Evolutionary conservation across 1,140 invertebrate species (phyloP).

Genomic region (Diorhabda sublineata): DNA sequence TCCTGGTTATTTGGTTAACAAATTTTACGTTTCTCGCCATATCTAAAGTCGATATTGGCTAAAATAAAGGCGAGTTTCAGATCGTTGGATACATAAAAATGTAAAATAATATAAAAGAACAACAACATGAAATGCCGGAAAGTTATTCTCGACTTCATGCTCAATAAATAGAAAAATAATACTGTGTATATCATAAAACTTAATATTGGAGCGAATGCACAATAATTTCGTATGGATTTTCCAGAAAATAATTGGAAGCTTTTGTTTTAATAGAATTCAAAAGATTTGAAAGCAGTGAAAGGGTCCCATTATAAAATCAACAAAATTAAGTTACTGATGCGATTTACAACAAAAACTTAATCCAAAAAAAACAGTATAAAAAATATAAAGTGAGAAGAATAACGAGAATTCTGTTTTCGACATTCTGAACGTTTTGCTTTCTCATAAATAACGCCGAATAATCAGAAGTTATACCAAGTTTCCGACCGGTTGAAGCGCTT

Average conservation of each 20-base stretch:
- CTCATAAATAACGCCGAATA: background rate
- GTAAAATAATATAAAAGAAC: background rate
- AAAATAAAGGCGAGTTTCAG: background rate
- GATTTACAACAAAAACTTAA: background rate
- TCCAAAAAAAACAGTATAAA: background rate
- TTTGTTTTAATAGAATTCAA: too few species aligned
- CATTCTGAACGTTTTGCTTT: constrained; percentile 2
- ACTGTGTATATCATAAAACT: too few species aligned
- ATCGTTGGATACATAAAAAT: background rate
- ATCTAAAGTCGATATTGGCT: background rate
- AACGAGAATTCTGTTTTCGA: constrained; percentile 2
- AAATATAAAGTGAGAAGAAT: background rate
- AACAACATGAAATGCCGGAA: too few species aligned
- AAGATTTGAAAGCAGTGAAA: too few species aligned
- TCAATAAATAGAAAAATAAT: too few species aligned
- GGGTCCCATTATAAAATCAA: too few species aligned
- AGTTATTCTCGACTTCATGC: too few species aligned
- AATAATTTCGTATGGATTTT: too few species aligned
- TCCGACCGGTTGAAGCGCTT: background rate
- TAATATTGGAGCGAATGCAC: too few species aligned
- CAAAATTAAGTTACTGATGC: background rate
- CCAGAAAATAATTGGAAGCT: too few species aligned
- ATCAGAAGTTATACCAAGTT: background rate
- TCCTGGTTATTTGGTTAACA: background rate
- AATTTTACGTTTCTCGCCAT: background rate